These are phyloP conservation scores for Pangasius larnaudii DNA, from an alignment of 2,797 vertebrate species.

Conservation along the genomic window DNA sequence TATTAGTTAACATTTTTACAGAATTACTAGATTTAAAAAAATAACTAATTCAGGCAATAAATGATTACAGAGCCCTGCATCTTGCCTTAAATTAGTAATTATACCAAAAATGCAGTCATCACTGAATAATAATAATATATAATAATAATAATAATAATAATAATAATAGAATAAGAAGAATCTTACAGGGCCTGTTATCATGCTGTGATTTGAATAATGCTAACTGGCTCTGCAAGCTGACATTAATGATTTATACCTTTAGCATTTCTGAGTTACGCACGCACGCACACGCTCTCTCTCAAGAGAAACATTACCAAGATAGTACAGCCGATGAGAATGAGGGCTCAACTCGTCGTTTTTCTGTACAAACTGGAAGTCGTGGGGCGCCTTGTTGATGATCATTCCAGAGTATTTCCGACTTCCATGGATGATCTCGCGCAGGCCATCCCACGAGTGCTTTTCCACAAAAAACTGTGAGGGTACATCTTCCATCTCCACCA, in stretches of 20 bases:
- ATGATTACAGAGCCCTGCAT: background rate
- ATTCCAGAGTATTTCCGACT: constrained; percentile 96
- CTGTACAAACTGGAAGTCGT: constrained; percentile 96
- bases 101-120: background rate
- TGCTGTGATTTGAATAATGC: background rate
- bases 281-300: too few relatives aligned
- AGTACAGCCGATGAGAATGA: constrained; percentile 95
- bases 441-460: constrained; percentile 95
- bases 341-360: constrained; percentile 90
- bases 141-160: too few relatives aligned
- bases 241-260: background rate
- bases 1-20: background rate
- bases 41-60: background rate
- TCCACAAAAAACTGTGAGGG: constrained; percentile 91
- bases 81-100: background rate
- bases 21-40: background rate
- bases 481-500: constrained; percentile 87
- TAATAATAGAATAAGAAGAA: too few relatives aligned
- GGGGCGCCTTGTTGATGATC: constrained; percentile 94
- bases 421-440: constrained; percentile 93
- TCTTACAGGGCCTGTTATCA: background rate
- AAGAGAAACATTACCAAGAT: constrained; percentile 81
- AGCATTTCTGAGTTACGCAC: background rate
- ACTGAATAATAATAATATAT: background rate
- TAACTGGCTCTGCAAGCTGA: background rate